Evolutionary conservation across 2,113 vertebrate species (phyloP), one percentile per base, ranked within the genome.

Genomic region (Ploceus nigricollis): DNA sequence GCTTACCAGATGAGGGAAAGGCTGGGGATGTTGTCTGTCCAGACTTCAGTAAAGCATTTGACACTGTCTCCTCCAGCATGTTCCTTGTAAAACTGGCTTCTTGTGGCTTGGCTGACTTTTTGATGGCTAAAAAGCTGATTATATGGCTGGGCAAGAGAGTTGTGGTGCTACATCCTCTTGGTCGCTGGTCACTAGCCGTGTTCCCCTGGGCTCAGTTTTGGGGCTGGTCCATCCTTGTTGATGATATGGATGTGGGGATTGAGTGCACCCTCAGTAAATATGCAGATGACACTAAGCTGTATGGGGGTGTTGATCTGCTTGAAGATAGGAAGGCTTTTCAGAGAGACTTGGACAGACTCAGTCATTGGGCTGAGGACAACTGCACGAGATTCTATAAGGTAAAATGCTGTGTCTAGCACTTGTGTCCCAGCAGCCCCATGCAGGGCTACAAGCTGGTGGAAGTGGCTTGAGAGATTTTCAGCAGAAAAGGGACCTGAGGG

Each of bases 401-500:
- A 42, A 40, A 24, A 75, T 42, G 16, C 35, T 33, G 5, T n/a
- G 42, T 40, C 30, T 1, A 7, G 3, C 8, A 20, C n/a, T 30
- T 85, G 35, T 28, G 24, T 65, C 19, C 33, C 50, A n/a, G 42
- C 10, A 48, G 18, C 15, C 15, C 13, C 42, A 23, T 30, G 24
- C 19, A 33, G 17, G 0, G 1, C 22, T 39, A 39, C 11, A n/a
- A 30, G 30, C 19, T 28, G 28, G 8, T 23, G 42, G 18, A 21
- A 37, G 33, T 37, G 17, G 9, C 33, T 60, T 60, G 33, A 68
- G 72, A 61, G 7, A 3, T 44, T 33, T 39, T 28, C 0, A 0
- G 15, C 28, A 69, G 53, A 44, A 68, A 51, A 60, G 18, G 17
- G 22, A 39, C 6, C 54, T 45, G 15, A 11, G 17, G n/a, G 40